phyloP scores from a whole-genome alignment of 2,797 vertebrate genomes.

The Bovichtus variegatus region DNA sequence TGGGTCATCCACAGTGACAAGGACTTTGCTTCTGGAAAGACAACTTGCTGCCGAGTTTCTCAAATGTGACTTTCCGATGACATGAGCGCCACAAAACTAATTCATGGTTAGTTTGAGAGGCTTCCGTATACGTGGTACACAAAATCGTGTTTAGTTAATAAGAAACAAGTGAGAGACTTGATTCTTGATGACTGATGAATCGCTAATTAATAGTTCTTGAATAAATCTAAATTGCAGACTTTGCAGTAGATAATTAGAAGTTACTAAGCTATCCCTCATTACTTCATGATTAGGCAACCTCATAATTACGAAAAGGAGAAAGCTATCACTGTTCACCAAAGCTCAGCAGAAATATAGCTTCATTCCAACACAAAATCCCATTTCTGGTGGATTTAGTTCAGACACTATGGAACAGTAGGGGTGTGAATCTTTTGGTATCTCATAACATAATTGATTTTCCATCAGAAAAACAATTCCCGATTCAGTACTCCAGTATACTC shows the following conservation, averaged over 20 bases:
- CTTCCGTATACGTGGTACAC: not conserved
- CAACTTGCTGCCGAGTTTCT: not conserved
- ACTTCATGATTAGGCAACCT: not conserved
- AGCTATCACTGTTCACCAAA: not conserved
- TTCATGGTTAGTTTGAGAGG: not conserved
- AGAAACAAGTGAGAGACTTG: not conserved
- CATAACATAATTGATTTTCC: too few relatives aligned
- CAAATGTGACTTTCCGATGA: not conserved
- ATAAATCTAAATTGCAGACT: not conserved
- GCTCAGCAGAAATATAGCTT: not conserved
- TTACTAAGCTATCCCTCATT: not conserved
- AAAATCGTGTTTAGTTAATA: not conserved
- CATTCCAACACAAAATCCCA: not conserved
- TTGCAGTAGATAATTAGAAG: not conserved
- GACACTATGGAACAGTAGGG: too few relatives aligned
- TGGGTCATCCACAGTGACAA: not conserved
- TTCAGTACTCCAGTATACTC: too few relatives aligned
- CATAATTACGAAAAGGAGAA: not conserved
- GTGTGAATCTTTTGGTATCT: too few relatives aligned
- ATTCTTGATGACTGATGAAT: not conserved
- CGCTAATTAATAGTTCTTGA: not conserved
- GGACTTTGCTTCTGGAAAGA: not conserved
- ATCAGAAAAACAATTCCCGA: too few relatives aligned
- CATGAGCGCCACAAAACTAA: not conserved
- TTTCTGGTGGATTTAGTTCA: too few relatives aligned